phyloP scores from a whole-genome alignment of 2,888 invertebrate genomes.

The Leptinotarsa haldemani region DNA sequence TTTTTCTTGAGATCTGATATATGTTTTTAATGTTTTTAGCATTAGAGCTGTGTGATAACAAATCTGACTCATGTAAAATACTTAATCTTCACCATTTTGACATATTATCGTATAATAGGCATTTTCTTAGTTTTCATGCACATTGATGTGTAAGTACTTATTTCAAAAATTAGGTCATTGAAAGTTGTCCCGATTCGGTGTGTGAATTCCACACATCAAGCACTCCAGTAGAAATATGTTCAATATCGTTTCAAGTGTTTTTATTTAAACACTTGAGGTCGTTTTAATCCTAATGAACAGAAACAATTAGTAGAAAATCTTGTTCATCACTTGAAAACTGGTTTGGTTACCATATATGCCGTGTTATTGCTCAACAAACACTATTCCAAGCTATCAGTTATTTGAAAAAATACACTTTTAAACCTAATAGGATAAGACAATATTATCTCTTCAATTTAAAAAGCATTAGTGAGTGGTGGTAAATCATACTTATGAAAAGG shows the following conservation, averaged over 20 bases:
- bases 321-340: constrained; percentile 30
- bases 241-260: constrained; percentile 13
- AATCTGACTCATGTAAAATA: too few species aligned
- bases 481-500: not conserved
- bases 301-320: constrained; percentile 32
- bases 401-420: constrained; percentile 31
- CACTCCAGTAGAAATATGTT: not conserved
- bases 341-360: constrained; percentile 33
- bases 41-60: too few species aligned
- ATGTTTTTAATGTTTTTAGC: too few species aligned
- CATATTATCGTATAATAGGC: too few species aligned
- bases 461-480: constrained; percentile 16
- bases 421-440: constrained; percentile 31
- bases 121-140: too few species aligned
- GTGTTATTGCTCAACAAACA: constrained; percentile 34
- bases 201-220: not conserved
- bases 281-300: constrained; percentile 25
- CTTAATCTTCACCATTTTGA: too few species aligned
- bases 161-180: not conserved
- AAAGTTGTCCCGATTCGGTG: not conserved
- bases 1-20: too few species aligned
- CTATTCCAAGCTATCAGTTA: constrained; percentile 20
- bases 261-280: constrained; percentile 12
- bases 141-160: too few species aligned
- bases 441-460: constrained; percentile 33